Base-by-base conservation (phyloP, 2,113 vertebrate species). In the Toxotes chatareus region DNA sequence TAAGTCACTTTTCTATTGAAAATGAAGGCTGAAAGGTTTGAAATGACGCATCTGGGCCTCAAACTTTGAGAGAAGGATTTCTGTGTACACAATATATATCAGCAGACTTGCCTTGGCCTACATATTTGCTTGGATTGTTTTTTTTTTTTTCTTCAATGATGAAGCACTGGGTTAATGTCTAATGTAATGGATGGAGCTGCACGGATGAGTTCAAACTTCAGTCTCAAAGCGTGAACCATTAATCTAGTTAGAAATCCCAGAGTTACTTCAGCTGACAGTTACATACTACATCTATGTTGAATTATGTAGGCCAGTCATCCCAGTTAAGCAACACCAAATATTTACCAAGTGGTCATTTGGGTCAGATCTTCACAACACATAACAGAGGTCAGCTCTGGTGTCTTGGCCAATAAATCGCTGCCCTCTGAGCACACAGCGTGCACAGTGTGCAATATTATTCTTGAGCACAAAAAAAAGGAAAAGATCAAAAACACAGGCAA, bases 311-410 rank as follows among this genome's bases (percentile, higher is more conserved):
- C 74, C 89, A 91, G 64, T 82, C 80, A 73, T 73, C 85, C 69
- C 55, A 47, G 86, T 91, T 87, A 91, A 87, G 90, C 72, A 92
- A 92, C 72, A 86, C 88, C 81, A 91, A 92, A 91, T 91, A 91
- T 92, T 93, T 91, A 89, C 91, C 71, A 68, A 93, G 84, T 87
- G 83, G 82, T 88, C 76, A 89, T 92, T 88, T 88, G 80, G 91
- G 90, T 93, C 89, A 90, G 73, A 81, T 88, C 88, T 82, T 87
- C 86, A 83, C 85, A 89, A 90, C 89, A 92, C 73, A 66, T 73
- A 85, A 69, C 83, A 90, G 86, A 80, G 93, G 92, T 93, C 89
- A 90, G 79, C 88, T 92, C 85, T 85, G 89, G 92, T 88, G 87
- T 91, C 82, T 87, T 76, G 79, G 89, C 86, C 88, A 92, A 89